Base-by-base conservation (phyloP, 1,140 invertebrate genomes). In the Cotesia glomerata region DNA sequence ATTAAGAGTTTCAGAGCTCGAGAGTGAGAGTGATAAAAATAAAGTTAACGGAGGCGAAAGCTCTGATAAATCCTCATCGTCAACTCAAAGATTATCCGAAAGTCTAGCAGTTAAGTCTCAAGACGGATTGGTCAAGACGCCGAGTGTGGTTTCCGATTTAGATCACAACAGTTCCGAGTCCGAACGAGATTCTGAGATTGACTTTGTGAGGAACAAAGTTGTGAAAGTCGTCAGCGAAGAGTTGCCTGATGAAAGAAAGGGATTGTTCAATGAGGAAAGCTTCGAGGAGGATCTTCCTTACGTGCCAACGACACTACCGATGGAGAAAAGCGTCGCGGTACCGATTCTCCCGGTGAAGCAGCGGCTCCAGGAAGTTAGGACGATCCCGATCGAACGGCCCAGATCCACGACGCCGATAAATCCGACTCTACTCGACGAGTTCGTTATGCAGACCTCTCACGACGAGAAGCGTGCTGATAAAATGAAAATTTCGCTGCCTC, bases 211-310 rank as follows among this genome's bases (percentile, higher is more conserved):
- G 54, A 86, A 84, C 63, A 88, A 87, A 72, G 82, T 79, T 3
- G 81, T 86, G 32, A 82, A 85, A 63, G 71, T 76, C 11, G 39
- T 45, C 2, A 69, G 75, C 35, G 85, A 80, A 64, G 88, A 82
- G 77, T 77, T 81, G 78, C 78, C 81, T 52, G 81, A 89, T 18
- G 93, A 95, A 79, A 89, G 91, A 66, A 94, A 95, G 68, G 91
- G 92, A 1, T 88, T 96, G 34, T 89, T 93, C 58, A 90, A 92
- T 76, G 93, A 95, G 76, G 94, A 95, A 76, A 94, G 94, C 8
- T 94, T 95, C 75, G 94, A 96, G 73, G 94, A 95, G 69, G 95
- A 96, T 86, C 86, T 96, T 78, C 95, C 95, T 0, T 95, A 94
- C 79, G 91, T 96, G 73, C 94, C 94, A 52, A 96, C 95, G 3